These are phyloP conservation scores for Eurystomus gularis DNA, from an alignment of 2,113 vertebrate genomes.

Conservation along the genomic window DNA sequence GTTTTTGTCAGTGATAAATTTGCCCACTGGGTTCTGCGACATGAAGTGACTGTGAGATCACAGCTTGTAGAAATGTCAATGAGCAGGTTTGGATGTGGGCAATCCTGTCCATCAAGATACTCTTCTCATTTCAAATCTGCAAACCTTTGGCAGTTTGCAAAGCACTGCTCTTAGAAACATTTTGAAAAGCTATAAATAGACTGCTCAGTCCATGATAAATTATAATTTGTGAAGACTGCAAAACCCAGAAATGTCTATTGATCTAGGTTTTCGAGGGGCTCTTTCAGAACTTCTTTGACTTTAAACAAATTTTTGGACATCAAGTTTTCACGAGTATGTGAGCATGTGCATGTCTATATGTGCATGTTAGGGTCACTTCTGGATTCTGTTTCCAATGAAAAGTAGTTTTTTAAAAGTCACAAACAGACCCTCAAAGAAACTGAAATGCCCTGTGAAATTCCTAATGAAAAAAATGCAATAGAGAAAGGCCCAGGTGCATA, in stretches of 20 bases:
- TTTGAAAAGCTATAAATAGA: conserved; percentile 28
- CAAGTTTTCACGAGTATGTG: neutral
- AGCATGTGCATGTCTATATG: fast-evolving
- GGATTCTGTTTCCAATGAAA: neutral
- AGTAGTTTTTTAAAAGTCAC: neutral
- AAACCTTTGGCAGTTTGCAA: conserved; percentile 6
- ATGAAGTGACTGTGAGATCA: neutral
- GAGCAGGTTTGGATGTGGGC: neutral
- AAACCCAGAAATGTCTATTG: neutral
- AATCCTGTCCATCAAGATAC: neutral
- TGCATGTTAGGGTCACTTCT: neutral
- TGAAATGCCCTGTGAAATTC: neutral
- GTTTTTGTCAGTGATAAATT: neutral
- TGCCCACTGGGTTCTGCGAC: neutral
- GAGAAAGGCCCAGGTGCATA: neutral
- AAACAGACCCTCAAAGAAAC: neutral
- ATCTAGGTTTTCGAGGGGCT: neutral
- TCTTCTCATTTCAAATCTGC: neutral
- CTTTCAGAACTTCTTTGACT: neutral
- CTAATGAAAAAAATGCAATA: neutral
- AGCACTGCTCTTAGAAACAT: neutral
- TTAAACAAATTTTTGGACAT: neutral
- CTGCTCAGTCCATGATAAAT: conserved; percentile 10
- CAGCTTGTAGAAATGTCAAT: neutral
- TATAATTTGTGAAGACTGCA: neutral